Evolutionary conservation across 1,140 invertebrate genomes (phyloP).

Genomic region (Zaprionus capensis): DNA sequence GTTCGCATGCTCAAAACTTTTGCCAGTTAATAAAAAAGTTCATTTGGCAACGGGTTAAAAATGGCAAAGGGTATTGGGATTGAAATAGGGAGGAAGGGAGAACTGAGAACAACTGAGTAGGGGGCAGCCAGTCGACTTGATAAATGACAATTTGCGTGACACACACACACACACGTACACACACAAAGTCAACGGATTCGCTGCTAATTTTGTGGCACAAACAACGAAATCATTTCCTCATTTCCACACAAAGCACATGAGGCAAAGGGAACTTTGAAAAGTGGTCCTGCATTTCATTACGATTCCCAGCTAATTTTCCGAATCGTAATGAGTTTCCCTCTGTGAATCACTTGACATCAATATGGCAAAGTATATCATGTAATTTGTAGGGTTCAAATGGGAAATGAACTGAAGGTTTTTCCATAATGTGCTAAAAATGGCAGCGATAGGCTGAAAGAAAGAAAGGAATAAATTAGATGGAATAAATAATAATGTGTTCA

Average conservation of each 20-base stretch:
- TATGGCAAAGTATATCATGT: not conserved
- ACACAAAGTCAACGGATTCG: not conserved
- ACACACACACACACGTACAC: constrained; percentile 38
- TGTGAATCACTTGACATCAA: not conserved
- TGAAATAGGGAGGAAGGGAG: not conserved
- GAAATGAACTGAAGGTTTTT: not conserved
- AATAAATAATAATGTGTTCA: too few relatives aligned
- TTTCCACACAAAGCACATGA: not conserved
- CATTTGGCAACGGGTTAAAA: constrained; percentile 26
- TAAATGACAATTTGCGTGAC: constrained; percentile 67
- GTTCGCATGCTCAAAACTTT: constrained; percentile 64
- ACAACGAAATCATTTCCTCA: constrained; percentile 19
- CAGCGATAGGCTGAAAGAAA: too few relatives aligned
- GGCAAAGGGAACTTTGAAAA: not conserved
- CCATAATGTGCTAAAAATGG: not conserved
- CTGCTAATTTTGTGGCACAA: constrained; percentile 28
- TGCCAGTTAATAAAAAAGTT: constrained; percentile 75
- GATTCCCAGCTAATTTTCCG: not conserved
- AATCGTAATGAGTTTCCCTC: not conserved
- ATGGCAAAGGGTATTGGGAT: constrained; percentile 17
- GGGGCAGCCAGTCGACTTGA: constrained; percentile 43
- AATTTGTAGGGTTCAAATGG: not conserved
- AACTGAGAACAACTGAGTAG: not conserved
- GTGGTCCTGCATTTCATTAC: constrained; percentile 4
- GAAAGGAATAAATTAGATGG: too few relatives aligned